These are phyloP conservation scores for Theonella swinhoei DNA, from an alignment of 37 sponge, comb jelly and placozoan genomes.

Conservation along the genomic window DNA sequence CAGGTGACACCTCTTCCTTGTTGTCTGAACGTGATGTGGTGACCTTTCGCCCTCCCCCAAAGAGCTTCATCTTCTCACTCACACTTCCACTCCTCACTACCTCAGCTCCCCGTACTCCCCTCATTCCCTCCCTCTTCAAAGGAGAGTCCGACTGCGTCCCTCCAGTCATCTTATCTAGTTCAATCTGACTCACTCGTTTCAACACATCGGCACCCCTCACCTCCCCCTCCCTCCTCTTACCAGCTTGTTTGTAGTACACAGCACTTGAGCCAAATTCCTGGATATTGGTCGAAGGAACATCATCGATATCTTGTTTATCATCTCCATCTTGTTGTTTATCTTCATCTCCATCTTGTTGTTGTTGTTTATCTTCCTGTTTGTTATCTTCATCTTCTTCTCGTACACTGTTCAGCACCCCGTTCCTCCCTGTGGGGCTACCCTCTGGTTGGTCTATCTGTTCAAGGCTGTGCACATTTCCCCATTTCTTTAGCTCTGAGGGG, in stretches of 20 bases:
- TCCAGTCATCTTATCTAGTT: not conserved
- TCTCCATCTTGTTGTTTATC: not conserved
- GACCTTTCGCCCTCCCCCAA: constrained; percentile 27
- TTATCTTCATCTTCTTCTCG: constrained; percentile 1
- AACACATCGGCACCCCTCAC: constrained; percentile 18
- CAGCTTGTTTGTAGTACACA: not conserved
- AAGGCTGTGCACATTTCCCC: not conserved
- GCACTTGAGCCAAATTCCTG: not conserved
- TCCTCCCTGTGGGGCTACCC: not conserved
- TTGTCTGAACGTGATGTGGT: not conserved
- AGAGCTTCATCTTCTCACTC: constrained; percentile 36
- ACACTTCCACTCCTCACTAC: constrained; percentile 19
- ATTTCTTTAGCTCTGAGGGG: not conserved
- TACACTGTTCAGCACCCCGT: not conserved
- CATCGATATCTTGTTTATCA: too few relatives aligned
- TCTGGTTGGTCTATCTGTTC: not conserved
- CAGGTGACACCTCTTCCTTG: not conserved
- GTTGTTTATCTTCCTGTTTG: not conserved
- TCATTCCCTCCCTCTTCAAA: not conserved
- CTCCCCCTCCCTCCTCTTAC: not conserved
- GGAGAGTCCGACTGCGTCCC: too few relatives aligned
- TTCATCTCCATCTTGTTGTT: not conserved
- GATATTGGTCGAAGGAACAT: too few relatives aligned
- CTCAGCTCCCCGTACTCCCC: not conserved
- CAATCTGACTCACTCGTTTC: constrained; percentile 1